Base-by-base conservation (phyloP, 2,888 invertebrate genomes). In the Diaperis boleti region DNA sequence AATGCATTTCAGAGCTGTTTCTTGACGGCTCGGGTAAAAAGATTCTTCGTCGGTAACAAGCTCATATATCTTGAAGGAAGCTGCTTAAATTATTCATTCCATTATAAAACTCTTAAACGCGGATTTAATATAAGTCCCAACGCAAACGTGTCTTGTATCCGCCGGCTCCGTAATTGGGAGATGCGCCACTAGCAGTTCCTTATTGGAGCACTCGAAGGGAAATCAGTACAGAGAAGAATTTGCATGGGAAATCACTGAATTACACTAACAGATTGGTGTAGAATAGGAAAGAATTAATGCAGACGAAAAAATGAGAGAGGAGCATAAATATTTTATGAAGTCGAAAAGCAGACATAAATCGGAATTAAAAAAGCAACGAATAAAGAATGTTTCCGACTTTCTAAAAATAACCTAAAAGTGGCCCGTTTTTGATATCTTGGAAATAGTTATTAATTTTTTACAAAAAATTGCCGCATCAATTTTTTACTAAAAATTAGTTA, bases 51-150 rank as follows among this genome's bases (percentile, higher is more conserved):
- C 20, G 41, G 62, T 62, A 68, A 71, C 68, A 70, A 68, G 69
- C 71, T 68, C 74, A 73, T 74, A 75, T 74, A 74, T 76, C 72
- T 73, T 68, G 62, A 66, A 67, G 69, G 70, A 67, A 74, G 73
- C 72, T 69, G 68, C 69, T 75, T 78, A 78, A 79, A 78, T 79
- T 78, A 79, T 79, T 78, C 77, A 76, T 78, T 76, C 78, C 76
- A 77, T 78, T 79, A 79, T 77, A 78, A 78, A 79, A 79, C 78
- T 77, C 76, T 77, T 78, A 78, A 77, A 75, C 76, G 65, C 67
- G 72, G 75, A 74, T 76, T 76, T 75, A 74, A 74, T 75, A 74
- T 72, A 72, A 76, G 71, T 74, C 72, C 67, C 73, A 69, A 68
- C 73, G 72, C 72, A 72, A 75, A 72, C 69, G 71, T 73, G 72